Evolutionary conservation across 1,140 invertebrate genomes (phyloP).

Genomic region (Aphis gossypii): DNA sequence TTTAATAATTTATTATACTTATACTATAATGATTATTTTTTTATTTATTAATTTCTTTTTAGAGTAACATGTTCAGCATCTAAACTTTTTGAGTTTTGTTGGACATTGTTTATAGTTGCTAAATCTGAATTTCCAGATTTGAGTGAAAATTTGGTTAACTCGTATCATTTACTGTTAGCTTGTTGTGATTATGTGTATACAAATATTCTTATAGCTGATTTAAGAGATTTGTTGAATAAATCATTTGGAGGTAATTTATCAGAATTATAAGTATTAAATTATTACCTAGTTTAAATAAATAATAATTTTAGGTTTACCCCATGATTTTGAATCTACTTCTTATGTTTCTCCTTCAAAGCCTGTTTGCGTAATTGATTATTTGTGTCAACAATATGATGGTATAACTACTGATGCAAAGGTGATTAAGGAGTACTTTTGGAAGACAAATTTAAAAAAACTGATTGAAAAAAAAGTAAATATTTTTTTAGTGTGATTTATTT

Average conservation of each 20-base stretch:
- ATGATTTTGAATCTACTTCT: constrained; percentile 73
- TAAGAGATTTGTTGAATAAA: constrained; percentile 77
- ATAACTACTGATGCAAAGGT: constrained; percentile 80
- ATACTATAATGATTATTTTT: not conserved
- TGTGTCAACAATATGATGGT: constrained; percentile 84
- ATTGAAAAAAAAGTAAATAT: constrained; percentile 75
- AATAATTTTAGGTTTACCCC: constrained; percentile 72
- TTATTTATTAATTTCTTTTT: constrained; percentile 65
- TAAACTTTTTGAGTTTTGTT: constrained; percentile 90
- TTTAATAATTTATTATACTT: not conserved
- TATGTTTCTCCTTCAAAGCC: constrained; percentile 73
- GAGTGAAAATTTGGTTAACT: constrained; percentile 92
- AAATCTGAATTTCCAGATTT: constrained; percentile 84
- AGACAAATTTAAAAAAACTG: constrained; percentile 79
- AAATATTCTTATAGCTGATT: constrained; percentile 81
- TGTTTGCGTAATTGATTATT: constrained; percentile 82
- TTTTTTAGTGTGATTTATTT: not conserved
- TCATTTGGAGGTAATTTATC: constrained; percentile 76
- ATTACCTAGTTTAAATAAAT: constrained; percentile 46
- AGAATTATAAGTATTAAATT: not conserved
- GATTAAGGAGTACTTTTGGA: constrained; percentile 90
- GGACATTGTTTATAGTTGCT: constrained; percentile 92
- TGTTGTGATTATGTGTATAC: constrained; percentile 90
- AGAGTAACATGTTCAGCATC: constrained; percentile 76
- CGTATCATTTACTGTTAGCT: constrained; percentile 88